Conservation (phyloP, 2,113 vertebrate genomes). For the Choloepus hoffmanni region DNA sequence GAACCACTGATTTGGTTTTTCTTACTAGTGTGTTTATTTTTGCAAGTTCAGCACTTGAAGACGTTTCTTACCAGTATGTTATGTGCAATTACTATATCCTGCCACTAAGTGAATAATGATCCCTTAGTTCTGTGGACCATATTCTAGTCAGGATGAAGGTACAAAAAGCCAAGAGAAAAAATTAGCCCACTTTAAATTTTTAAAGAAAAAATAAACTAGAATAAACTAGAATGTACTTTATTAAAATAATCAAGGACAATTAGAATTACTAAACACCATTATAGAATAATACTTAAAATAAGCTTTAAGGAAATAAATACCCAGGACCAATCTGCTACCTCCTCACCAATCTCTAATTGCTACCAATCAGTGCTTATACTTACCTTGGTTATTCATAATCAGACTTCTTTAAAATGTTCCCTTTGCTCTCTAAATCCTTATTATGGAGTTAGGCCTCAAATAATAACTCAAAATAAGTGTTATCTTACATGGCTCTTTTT, state of each 20-base stretch:
- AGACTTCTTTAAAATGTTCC: not conserved
- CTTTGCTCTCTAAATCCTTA: not conserved
- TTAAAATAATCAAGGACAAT: not conserved
- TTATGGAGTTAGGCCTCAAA: not conserved
- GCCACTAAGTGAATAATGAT: conserved; percentile 19
- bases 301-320: conserved; percentile 51
- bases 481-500: not conserved
- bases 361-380: conserved; percentile 6
- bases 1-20: conserved; percentile 59
- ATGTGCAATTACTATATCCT: conserved; percentile 39
- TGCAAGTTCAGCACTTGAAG: conserved; percentile 61
- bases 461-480: not conserved
- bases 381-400: conserved; percentile 10
- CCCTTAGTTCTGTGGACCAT: not conserved
- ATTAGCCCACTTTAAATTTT: not conserved
- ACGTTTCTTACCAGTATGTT: conserved; percentile 50
- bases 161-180: conserved; percentile 30
- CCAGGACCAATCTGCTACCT: not conserved
- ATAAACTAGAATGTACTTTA: not conserved
- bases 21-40: conserved; percentile 57
- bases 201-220: conserved; percentile 21
- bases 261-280: not conserved
- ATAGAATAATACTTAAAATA: conserved; percentile 45
- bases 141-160: not conserved
- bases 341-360: conserved; percentile 7